Evolutionary conservation across 2,888 invertebrate species (phyloP), one percentile per base, ranked within the genome.

Genomic region (Sepioteuthis lessoniana): DNA sequence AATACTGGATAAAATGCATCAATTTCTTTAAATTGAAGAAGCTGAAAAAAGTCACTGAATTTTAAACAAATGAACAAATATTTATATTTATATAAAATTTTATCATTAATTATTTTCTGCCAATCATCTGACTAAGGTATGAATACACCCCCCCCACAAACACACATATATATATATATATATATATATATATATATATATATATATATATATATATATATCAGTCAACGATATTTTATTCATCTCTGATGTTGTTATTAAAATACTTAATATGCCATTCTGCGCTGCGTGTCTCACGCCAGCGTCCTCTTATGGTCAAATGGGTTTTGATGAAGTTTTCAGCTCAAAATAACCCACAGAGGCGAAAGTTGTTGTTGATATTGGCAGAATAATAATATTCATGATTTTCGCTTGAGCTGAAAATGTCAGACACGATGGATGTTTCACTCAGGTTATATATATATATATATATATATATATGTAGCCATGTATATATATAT

Each of bases 131-230:
- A 55, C 16, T 21, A 21, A 55, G n/a, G n/a, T n/a, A n/a, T n/a
- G n/a, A n/a, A n/a, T n/a, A n/a, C n/a, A n/a, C n/a, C n/a, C n/a
- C n/a, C n/a, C n/a, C n/a, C 10, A 60, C 10, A 31, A 5, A 25
- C 10, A 60, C 10, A 60, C 10, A 60, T 28, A 60, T 28, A n/a
- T 76, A 76, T 8, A n/a, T 76, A 76, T 76, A 76, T 76, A 76
- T 76, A 76, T 76, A 76, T 76, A 76, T 76, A 76, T 76, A 76
- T 76, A 76, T 76, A 76, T 76, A 76, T 76, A 76, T 76, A 76
- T 76, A 76, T 76, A 76, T 76, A 76, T 76, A 76, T 76, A 76
- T 76, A 76, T 31, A 31, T 76, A 7, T n/a, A 76, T 10, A n/a
- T 76, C 0, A 2, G 50, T 25, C 50, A 50, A 10, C 50, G 50